These are phyloP conservation scores for Clanis bilineata DNA, from an alignment of 2,888 invertebrate species.

Conservation along the genomic window DNA sequence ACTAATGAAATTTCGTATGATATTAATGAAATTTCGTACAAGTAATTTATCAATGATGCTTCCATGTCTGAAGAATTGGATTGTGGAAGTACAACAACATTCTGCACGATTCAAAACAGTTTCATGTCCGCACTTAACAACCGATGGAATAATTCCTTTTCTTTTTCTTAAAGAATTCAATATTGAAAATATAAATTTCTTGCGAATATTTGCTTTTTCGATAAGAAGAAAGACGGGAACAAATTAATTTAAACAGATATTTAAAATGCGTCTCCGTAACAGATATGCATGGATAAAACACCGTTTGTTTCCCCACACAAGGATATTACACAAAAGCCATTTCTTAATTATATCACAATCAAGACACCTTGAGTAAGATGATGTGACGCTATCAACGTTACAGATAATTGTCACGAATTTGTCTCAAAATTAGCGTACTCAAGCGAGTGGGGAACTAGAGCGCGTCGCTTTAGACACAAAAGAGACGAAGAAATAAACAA, in stretches of 20 bases:
- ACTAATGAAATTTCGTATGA: background rate
- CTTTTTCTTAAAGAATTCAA: too few relatives aligned
- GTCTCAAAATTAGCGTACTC: constrained; percentile 50
- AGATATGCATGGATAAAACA: background rate
- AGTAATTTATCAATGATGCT: too few relatives aligned
- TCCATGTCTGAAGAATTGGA: too few relatives aligned
- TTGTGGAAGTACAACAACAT: too few relatives aligned
- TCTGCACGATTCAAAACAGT: too few relatives aligned
- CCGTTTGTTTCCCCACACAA: background rate
- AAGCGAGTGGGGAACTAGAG: constrained; percentile 49
- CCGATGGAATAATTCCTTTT: too few relatives aligned
- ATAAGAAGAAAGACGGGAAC: background rate
- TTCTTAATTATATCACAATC: constrained; percentile 16
- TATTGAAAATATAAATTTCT: background rate
- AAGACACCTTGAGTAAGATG: constrained; percentile 20
- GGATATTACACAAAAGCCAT: constrained; percentile 12
- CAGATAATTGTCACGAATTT: constrained; percentile 50
- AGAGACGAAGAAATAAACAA: constrained; percentile 38
- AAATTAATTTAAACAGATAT: background rate
- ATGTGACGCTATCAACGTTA: constrained; percentile 35
- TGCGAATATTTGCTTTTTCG: background rate
- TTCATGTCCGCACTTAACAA: too few relatives aligned
- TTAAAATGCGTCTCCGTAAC: background rate
- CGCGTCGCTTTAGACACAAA: constrained; percentile 45
- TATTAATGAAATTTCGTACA: too few relatives aligned